Evolutionary conservation across 2,888 invertebrate species (phyloP).

Genomic region (Ichneumoninae sp.): DNA sequence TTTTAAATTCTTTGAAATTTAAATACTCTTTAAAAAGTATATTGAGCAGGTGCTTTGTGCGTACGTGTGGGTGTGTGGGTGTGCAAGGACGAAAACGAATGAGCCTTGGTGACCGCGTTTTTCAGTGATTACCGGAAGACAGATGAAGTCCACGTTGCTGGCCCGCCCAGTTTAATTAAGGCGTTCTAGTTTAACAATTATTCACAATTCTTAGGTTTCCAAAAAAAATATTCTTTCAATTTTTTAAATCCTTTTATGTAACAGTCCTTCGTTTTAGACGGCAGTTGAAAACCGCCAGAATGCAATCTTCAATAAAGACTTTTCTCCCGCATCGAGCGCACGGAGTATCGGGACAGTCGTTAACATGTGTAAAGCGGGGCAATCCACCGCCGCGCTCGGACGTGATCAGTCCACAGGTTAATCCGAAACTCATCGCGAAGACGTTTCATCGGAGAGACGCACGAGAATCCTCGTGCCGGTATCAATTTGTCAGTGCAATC

Average conservation of each 20-base stretch:
- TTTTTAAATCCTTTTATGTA: neutral
- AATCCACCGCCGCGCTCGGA: neutral
- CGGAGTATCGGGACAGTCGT: neutral
- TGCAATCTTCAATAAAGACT: neutral
- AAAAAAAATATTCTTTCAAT: neutral
- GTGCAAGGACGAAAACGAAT: conserved; percentile 12
- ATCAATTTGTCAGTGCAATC: conserved; percentile 28
- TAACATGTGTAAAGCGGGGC: neutral
- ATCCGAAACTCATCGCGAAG: conserved; percentile 9
- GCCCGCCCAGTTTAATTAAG: conserved; percentile 20
- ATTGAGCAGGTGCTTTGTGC: conserved; percentile 42
- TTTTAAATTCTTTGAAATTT: too few species aligned
- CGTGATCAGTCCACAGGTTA: neutral
- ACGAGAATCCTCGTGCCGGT: conserved; percentile 9
- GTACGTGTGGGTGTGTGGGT: neutral
- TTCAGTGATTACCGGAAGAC: conserved; percentile 23
- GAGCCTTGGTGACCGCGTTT: conserved; percentile 10
- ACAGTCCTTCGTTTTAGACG: neutral
- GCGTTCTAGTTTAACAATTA: neutral
- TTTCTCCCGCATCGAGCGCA: neutral
- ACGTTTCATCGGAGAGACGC: conserved; percentile 8
- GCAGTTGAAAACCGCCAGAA: neutral
- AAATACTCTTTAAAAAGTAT: conserved; percentile 21
- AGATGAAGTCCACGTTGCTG: conserved; percentile 44
- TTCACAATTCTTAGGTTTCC: neutral